Conservation (phyloP, 2,113 vertebrate species). For the Crotophaga sulcirostris region DNA sequence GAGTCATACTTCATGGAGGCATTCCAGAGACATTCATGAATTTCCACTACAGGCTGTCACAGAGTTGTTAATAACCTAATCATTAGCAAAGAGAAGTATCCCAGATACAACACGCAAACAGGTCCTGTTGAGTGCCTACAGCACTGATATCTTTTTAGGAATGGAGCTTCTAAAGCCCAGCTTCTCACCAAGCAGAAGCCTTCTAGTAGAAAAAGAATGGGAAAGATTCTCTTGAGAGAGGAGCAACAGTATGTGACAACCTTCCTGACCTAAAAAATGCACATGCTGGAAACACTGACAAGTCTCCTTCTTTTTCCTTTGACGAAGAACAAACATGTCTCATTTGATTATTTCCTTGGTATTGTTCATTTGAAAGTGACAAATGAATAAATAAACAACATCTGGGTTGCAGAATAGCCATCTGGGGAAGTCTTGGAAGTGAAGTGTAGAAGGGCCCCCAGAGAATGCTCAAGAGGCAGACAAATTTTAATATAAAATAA, state of each 20-base stretch:
- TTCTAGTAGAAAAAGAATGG: background rate
- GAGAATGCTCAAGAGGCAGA: background rate
- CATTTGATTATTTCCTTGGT: background rate
- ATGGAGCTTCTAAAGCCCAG: background rate
- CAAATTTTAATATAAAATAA: background rate
- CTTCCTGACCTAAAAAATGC: background rate
- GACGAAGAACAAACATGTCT: background rate
- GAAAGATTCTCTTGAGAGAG: background rate
- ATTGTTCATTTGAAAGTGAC: background rate
- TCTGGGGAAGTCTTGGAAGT: conserved; percentile 23
- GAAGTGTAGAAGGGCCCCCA: background rate
- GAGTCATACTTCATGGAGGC: background rate
- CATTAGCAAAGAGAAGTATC: background rate
- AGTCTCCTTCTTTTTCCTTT: background rate
- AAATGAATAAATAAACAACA: conserved; percentile 50
- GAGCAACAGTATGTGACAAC: background rate
- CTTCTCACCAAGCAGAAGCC: background rate
- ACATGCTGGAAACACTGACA: background rate
- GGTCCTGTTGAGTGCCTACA: background rate
- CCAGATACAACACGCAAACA: background rate
- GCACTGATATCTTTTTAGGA: background rate
- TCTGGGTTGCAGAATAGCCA: conserved; percentile 49
- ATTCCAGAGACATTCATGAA: background rate
- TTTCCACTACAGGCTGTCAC: background rate
- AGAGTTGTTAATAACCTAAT: background rate